Percentiles rank a stretch among this genome's conserved stretches.
phyloP scores from a whole-genome alignment of 2,797 vertebrate species.

The Geotrypetes seraphini region DNA sequence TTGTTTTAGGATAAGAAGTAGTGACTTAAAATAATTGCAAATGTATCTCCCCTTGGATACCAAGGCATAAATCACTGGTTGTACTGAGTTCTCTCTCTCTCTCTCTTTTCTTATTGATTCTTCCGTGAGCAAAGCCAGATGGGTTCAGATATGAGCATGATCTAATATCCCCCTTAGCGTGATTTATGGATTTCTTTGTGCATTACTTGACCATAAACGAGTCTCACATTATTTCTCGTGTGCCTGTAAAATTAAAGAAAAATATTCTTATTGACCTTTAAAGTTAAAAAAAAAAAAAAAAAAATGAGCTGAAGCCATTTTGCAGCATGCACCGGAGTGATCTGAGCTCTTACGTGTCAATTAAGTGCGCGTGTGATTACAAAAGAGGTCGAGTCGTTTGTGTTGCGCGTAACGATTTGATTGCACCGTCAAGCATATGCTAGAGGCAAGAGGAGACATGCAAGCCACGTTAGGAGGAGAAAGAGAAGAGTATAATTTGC shows the following conservation, averaged over 20 bases:
- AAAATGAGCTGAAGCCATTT: conserved; percentile 30
- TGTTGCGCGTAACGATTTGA: conserved; percentile 46
- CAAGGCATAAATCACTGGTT: conserved; percentile 44
- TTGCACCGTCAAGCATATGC: conserved; percentile 39
- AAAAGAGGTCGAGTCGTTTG: conserved; percentile 34
- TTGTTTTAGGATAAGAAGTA: conserved; percentile 29
- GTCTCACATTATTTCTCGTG: conserved; percentile 43
- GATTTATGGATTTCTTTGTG: conserved; percentile 63
- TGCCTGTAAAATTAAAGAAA: conserved; percentile 62
- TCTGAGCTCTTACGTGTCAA: conserved; percentile 38
- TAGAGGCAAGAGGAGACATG: conserved; percentile 29
- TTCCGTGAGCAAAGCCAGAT: conserved; percentile 45
- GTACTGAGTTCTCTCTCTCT: conserved; percentile 34
- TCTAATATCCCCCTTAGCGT: conserved; percentile 52
- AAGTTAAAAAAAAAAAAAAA: conserved; percentile 25
- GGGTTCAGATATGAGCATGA: conserved; percentile 49
- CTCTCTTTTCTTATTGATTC: conserved; percentile 50
- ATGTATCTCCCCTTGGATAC: conserved; percentile 29
- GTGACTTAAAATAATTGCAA: conserved; percentile 33
- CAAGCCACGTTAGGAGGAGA: conserved; percentile 25
- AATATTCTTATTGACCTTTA: conserved; percentile 62
- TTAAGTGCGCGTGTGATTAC: conserved; percentile 49
- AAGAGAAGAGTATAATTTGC: conserved; percentile 36
- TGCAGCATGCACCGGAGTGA: conserved; percentile 33
- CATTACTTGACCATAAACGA: conserved; percentile 55